Base-by-base conservation (phyloP, 2,888 invertebrate species). In the Netelia fuscicornis region DNA sequence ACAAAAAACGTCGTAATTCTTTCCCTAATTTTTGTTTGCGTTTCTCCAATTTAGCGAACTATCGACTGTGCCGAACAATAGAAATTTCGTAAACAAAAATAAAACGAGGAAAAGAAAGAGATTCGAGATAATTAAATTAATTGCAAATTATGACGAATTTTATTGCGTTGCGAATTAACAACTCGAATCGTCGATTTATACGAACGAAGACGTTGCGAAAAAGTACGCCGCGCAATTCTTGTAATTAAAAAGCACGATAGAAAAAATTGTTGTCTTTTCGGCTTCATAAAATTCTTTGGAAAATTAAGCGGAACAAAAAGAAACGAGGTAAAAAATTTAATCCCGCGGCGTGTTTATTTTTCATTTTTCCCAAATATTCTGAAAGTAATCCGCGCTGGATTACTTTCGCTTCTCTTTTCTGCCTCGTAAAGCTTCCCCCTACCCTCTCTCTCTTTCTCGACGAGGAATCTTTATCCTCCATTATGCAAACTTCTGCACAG, bases 401-500 rank as follows among this genome's bases (percentile, higher is more conserved):
- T 30, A 30, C 30, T 30, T 30, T 30, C 30, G 30, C 30, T 30
- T 5, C 23, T 52, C 70, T 25, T 70, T 70, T 25, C 48, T 25
- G 2, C 17, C 6, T 17, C 48, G 70, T 52, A 5, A 3, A 54
- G 52, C 13, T 30, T 23, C 70, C 54, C 70, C 37, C 17, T 23
- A 8, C 20, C n/a, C 54, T 10, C 54, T 13, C 17, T 54, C 17
- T 54, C 1, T 54, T n/a, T 10, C 17, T 58, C 58, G 23, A 17
- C n/a, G 58, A 64, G 20, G 65, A 78, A 52, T 48, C 58, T 77
- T 13, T 60, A 25, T 17, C 23, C 44, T 65, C 70, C 54, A 54
- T 82, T 64, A 71, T 72, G 76, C 30, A 42, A 71, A 82, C 64
- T 72, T 10, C 10, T 17, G 2, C 58, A 30, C 30, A 17, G 17